Percentiles rank a stretch among this genome's conserved stretches.
These are phyloP conservation scores for Tinea pellionella DNA, from an alignment of 2,888 invertebrate genomes.

Conservation along the genomic window DNA sequence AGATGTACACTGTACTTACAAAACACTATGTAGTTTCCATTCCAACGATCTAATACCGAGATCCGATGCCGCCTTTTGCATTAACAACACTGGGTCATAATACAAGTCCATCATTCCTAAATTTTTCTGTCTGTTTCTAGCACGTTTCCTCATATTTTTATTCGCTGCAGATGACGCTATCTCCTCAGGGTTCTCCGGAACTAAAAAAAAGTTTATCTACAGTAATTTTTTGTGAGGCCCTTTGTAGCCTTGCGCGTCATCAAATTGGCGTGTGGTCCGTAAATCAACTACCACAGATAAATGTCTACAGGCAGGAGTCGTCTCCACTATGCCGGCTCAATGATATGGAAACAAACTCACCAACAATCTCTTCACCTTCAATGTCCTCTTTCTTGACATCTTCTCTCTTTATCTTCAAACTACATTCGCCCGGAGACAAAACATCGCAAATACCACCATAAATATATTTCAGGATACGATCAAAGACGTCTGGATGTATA, in stretches of 20 bases:
- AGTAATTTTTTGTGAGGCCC: too few relatives aligned
- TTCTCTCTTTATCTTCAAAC: conserved; percentile 53
- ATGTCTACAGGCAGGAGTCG: too few relatives aligned
- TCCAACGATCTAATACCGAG: too few relatives aligned
- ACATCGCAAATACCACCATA: conserved; percentile 78
- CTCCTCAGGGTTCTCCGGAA: conserved; percentile 45
- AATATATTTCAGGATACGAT: conserved; percentile 72
- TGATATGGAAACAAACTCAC: conserved; percentile 25
- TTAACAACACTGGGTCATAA: conserved; percentile 66
- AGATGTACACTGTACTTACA: too few relatives aligned
- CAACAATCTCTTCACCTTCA: conserved; percentile 38
- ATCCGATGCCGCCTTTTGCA: conserved; percentile 65
- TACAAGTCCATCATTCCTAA: conserved; percentile 20
- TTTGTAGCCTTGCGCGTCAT: too few relatives aligned
- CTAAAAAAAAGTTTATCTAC: background rate
- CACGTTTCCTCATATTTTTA: conserved; percentile 24
- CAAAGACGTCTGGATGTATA: conserved; percentile 74
- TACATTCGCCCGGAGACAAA: conserved; percentile 59
- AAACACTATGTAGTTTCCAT: too few relatives aligned
- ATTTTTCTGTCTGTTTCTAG: conserved; percentile 25
- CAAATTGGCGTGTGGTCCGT: too few relatives aligned
- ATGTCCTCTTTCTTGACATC: conserved; percentile 25
- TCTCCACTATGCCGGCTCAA: too few relatives aligned
- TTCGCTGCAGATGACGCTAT: conserved; percentile 65
- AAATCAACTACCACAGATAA: too few relatives aligned